These are phyloP conservation scores for Lindbergichthys nudifrons DNA, from an alignment of 2,797 vertebrate genomes.

Conservation along the genomic window DNA sequence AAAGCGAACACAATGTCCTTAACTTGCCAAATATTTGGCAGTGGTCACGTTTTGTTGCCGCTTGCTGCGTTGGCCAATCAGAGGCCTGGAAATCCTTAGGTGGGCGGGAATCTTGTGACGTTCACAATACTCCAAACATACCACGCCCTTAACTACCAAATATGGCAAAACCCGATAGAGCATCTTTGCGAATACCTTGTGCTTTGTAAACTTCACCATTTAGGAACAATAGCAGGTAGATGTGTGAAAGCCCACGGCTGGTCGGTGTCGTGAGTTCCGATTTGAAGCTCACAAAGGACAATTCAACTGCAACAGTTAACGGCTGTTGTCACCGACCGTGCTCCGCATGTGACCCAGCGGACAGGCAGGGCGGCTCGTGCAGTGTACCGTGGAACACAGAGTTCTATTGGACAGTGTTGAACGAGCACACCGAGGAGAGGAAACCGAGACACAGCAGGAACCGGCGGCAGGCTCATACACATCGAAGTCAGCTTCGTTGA, in stretches of 20 bases:
- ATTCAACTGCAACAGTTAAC: background rate
- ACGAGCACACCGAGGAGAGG: background rate
- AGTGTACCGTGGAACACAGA: conserved; percentile 73
- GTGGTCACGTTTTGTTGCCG: conserved; percentile 80
- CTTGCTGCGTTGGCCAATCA: conserved; percentile 73
- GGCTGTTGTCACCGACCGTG: conserved; percentile 43
- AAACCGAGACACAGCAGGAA: background rate
- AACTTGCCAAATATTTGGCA: conserved; percentile 59
- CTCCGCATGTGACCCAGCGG: conserved; percentile 64
- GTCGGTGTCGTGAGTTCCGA: accelerated
- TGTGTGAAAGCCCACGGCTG: accelerated
- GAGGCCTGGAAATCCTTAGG: background rate
- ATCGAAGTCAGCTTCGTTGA: background rate
- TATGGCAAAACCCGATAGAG: conserved; percentile 31
- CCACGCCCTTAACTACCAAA: conserved; percentile 63
- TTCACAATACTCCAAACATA: accelerated
- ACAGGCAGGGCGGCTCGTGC: conserved; percentile 74
- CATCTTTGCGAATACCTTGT: background rate
- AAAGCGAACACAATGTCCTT: conserved; percentile 71
- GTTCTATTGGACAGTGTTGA: conserved; percentile 33
- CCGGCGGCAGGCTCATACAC: background rate
- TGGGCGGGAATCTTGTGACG: conserved; percentile 61
- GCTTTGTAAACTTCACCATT: background rate
- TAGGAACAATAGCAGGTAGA: background rate
- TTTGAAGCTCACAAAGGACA: background rate